These are phyloP conservation scores for Ursus arctos DNA, from an alignment of 2,113 vertebrate genomes.

Conservation along the genomic window DNA sequence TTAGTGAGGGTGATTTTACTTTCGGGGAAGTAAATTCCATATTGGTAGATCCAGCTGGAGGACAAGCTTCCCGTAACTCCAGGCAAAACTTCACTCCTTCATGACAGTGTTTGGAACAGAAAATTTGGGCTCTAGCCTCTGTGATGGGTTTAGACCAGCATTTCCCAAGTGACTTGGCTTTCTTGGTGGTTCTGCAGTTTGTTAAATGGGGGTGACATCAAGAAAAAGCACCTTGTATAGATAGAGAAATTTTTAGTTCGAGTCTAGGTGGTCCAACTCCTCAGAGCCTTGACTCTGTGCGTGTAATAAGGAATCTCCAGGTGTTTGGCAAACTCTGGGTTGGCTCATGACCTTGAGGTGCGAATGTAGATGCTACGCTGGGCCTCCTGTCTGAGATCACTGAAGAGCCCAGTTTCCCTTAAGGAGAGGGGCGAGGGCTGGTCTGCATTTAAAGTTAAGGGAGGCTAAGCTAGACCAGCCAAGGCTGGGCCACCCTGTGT, in stretches of 20 bases:
- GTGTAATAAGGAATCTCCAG: neutral
- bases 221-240: neutral
- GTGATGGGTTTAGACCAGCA: neutral
- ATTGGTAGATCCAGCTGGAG: neutral
- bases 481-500: neutral
- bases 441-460: neutral
- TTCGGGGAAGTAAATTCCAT: neutral
- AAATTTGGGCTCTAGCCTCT: neutral
- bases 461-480: neutral
- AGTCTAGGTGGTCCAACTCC: neutral
- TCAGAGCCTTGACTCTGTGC: neutral
- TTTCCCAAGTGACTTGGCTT: neutral
- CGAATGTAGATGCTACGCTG: neutral
- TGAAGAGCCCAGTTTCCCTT: neutral
- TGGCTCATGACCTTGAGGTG: neutral
- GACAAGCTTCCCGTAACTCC: neutral
- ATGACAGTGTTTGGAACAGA: neutral
- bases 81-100: neutral
- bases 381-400: neutral
- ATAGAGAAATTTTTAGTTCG: neutral
- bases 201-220: neutral
- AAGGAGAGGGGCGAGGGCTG: neutral
- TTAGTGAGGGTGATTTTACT: neutral
- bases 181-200: neutral
- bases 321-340: neutral